Evolutionary conservation across 2,113 vertebrate genomes (phyloP), one percentile per base, ranked within the genome.

Genomic region (Cranoglanis bouderius): DNA sequence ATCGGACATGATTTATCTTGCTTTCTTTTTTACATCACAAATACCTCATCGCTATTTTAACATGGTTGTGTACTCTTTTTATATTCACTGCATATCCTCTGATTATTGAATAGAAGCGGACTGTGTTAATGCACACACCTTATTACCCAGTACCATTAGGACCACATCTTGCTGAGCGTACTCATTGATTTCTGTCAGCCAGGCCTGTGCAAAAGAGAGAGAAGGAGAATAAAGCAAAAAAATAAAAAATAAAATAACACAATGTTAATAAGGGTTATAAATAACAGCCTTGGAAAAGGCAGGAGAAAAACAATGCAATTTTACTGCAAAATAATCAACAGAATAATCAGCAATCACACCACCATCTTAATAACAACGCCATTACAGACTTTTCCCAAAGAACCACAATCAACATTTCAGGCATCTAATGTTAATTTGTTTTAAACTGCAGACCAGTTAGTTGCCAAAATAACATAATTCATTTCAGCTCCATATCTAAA

Each of bases 141-240:
- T 99, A 93, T 99, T 99, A 87, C 98, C 98, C 89, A 99, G 96
- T 90, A 99, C 91, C 97, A 99, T 98, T 93, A 99, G 96, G 89
- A 99, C 98, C 92, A 98, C 98, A 0, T 99, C 97, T 93, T 96
- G 96, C 93, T 98, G 97, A 81, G 97, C 97, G 0, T 97, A 98
- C 93, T 99, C 98, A 0, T 99, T 96, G 91, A 99, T 97, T 95
- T 99, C 98, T 0, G 97, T 96, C 92, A 99, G 95, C 98, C 98
- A 99, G 61, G 98, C 98, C 98, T 99, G 93, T 35, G 38, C 51
- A 74, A 51, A 51, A 67, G 43, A 67, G 84, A 85, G 12, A 51
- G 16, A 21, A 59, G 4, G 46, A 53, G n/a, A 14, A 51, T n/a
- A 6, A 26, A 49, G 46, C 6, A 65, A 67, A 24, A 19, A 84